Conservation (phyloP, 1,140 invertebrate species). For the Drosophila persimilis region DNA sequence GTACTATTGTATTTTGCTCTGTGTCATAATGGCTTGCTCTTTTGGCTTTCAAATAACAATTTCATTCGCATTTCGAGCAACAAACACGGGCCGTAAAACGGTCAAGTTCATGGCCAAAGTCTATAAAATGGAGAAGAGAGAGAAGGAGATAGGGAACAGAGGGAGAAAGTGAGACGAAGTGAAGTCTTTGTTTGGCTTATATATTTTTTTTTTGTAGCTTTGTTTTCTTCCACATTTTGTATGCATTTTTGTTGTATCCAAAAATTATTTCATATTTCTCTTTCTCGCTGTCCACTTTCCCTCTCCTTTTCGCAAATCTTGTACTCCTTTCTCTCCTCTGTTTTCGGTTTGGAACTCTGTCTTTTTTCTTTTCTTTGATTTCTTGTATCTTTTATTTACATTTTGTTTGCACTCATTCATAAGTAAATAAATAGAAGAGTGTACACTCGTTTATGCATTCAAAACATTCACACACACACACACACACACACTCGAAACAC, state of each 20-base stretch:
- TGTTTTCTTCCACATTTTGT: conserved; percentile 42
- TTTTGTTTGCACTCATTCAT: conserved; percentile 70
- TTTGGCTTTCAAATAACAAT: conserved; percentile 32
- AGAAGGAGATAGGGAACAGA: neutral
- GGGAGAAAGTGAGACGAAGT: conserved; percentile 18
- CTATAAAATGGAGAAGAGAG: conserved; percentile 2
- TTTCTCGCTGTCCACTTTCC: conserved; percentile 15
- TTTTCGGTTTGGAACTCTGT: conserved; percentile 27
- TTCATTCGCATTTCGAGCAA: conserved; percentile 26
- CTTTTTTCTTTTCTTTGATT: conserved; percentile 53
- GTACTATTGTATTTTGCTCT: conserved; percentile 9
- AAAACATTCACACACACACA: neutral
- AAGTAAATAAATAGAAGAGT: conserved; percentile 62
- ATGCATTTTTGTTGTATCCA: conserved; percentile 34
- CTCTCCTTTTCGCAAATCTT: conserved; percentile 1
- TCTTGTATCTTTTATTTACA: conserved; percentile 70
- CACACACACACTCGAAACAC: neutral
- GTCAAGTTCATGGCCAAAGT: conserved; percentile 72
- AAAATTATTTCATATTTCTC: conserved; percentile 41
- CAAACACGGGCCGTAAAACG: conserved; percentile 30
- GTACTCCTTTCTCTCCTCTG: too few species aligned
- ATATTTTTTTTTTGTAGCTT: conserved; percentile 14
- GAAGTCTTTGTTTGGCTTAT: conserved; percentile 35
- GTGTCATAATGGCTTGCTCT: conserved; percentile 12
- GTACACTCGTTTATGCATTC: conserved; percentile 10